Evolutionary conservation across 1,140 invertebrate species (phyloP), one percentile per base, ranked within the genome.

Genomic region (Drosophila willistoni): DNA sequence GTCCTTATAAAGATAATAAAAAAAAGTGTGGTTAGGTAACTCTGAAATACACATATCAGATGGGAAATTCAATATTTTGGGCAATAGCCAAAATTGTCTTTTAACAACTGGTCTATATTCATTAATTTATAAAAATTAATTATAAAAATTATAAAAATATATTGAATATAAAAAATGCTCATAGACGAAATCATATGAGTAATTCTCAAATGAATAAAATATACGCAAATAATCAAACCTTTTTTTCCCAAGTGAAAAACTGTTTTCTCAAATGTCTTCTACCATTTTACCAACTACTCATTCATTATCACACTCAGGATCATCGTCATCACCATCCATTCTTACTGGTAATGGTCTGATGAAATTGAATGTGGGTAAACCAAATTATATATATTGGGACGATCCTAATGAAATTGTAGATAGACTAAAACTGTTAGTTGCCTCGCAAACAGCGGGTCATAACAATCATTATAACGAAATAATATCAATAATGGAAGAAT

Each of bases 381-480:
- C 42, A 41, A 79, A 86, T 73, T 87, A 91, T 71, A 78, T 86
- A 41, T 90, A 91, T 79, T 93, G 78, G 78, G 81, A 92, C 77
- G 79, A 93, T 83, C 76, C 82, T n/a, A 92, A 92, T 66, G 91
- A 93, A 77, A 34, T 92, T 12, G 76, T 92, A 6, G 83, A 90
- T 29, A 74, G 90, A 67, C 65, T 93, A 7, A 62, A 79, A 36
- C 56, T 93, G 34, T 44, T 93, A 3, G 56, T 91, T 13, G 80
- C 90, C 17, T 92, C 90, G 25, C 22, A 64, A 14, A 64, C 14
- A 44, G 42, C 42, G 9, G 33, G 33, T 1, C 33, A 34, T 42
- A 42, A 42, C 41, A 42, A 42, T 42, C 41, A 42, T 42, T 14
- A 42, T 42, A 42, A 42, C 13, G 41, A 42, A 42, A 42, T 42